Evolutionary conservation across 2,113 vertebrate species (phyloP).

Genomic region (Alces alces): DNA sequence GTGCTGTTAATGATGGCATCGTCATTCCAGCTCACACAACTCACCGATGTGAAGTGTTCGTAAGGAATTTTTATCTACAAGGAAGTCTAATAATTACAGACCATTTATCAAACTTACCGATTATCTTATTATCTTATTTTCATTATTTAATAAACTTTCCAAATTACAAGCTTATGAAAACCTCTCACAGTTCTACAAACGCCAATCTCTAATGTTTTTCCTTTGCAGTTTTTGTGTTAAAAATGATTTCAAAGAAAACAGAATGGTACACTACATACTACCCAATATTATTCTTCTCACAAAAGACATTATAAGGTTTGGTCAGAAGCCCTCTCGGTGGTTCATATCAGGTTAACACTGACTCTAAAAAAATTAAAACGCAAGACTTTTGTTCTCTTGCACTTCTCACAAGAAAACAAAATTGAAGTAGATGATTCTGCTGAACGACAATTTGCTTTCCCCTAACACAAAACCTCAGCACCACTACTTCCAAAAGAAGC

Average conservation of each 20-base stretch:
- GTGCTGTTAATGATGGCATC: neutral
- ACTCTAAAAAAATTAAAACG: neutral
- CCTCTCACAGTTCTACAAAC: neutral
- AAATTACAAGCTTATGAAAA: neutral
- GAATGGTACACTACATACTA: neutral
- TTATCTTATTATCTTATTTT: neutral
- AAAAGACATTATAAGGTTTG: neutral
- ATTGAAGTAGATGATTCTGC: constrained; percentile 35
- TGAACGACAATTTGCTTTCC: constrained; percentile 58
- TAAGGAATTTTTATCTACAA: neutral
- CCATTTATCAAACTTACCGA: neutral
- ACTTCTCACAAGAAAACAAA: constrained; percentile 45
- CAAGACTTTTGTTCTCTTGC: neutral
- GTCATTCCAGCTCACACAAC: neutral
- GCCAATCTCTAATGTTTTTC: neutral
- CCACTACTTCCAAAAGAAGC: constrained; percentile 48
- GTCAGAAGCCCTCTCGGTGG: neutral
- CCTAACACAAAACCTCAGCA: constrained; percentile 50
- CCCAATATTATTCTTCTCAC: neutral
- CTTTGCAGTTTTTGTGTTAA: neutral
- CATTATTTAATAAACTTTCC: neutral
- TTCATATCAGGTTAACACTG: neutral
- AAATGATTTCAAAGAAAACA: constrained; percentile 29
- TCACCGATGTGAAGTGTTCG: fast-evolving
- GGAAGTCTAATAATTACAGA: neutral